Evolutionary conservation across 2,113 vertebrate genomes (phyloP).

Genomic region (Atherinomorus stipes): DNA sequence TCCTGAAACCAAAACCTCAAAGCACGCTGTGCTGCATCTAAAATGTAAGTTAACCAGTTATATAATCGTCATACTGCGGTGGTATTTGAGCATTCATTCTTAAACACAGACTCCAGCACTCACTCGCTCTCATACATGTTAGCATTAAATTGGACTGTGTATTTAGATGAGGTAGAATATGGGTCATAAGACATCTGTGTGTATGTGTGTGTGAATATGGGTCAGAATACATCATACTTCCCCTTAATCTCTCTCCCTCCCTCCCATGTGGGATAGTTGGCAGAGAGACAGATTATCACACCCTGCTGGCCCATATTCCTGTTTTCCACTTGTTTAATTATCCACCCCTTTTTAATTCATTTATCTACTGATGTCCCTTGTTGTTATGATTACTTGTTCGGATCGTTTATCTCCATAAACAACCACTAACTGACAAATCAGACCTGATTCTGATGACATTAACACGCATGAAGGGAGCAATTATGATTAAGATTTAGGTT

Average conservation of each 20-base stretch:
- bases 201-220: constrained; percentile 57
- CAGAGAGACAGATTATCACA: constrained; percentile 71
- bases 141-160: constrained; percentile 27
- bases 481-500: background rate
- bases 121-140: background rate
- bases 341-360: constrained; percentile 22
- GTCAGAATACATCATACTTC: constrained; percentile 72
- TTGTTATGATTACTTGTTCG: constrained; percentile 7
- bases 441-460: constrained; percentile 2
- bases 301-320: constrained; percentile 73
- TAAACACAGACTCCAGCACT: background rate
- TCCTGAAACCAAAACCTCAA: background rate
- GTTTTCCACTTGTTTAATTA: constrained; percentile 54
- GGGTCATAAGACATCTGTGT: constrained; percentile 63
- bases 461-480: background rate
- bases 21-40: background rate
- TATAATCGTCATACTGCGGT: background rate
- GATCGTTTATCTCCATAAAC: constrained; percentile 2
- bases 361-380: constrained; percentile 5
- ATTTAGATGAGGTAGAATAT: constrained; percentile 57
- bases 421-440: background rate
- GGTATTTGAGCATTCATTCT: background rate
- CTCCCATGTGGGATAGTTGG: constrained; percentile 66
- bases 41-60: constrained; percentile 12
- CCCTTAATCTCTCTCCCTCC: constrained; percentile 53